Percentiles rank a stretch among this genome's conserved stretches.
These are phyloP conservation scores for Lasioglossum baleicum DNA, from an alignment of 1,140 invertebrate genomes.

Conservation along the genomic window DNA sequence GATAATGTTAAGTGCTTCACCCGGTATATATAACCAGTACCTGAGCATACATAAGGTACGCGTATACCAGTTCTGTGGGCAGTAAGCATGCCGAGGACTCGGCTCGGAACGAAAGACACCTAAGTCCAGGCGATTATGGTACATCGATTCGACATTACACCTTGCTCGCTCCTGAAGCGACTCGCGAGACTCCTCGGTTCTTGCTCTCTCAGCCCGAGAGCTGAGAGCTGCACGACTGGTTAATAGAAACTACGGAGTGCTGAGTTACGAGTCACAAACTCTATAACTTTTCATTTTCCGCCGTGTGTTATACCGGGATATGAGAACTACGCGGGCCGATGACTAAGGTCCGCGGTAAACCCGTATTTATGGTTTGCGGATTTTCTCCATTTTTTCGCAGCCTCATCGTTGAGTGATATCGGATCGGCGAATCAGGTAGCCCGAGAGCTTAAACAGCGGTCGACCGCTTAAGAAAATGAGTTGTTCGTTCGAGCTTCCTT, in stretches of 20 bases:
- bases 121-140: constrained; percentile 45
- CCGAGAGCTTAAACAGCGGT: too few relatives aligned
- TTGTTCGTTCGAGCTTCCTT: too few relatives aligned
- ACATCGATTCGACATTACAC: constrained; percentile 49
- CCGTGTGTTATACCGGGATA: constrained; percentile 2
- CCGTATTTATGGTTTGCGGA: background rate
- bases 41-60: background rate
- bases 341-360: background rate
- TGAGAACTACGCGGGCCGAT: constrained; percentile 7
- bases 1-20: constrained; percentile 1
- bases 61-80: constrained; percentile 45
- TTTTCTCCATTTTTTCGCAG: background rate
- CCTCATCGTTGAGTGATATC: too few relatives aligned
- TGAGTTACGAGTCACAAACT: constrained; percentile 21
- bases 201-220: background rate
- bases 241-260: constrained; percentile 18
- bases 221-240: constrained; percentile 2
- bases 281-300: constrained; percentile 38
- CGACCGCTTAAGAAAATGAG: too few relatives aligned
- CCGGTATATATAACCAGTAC: constrained; percentile 29
- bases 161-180: constrained; percentile 40
- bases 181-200: constrained; percentile 14
- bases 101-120: constrained; percentile 35
- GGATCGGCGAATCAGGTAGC: too few relatives aligned
- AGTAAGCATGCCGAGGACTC: constrained; percentile 11